Base-by-base conservation (phyloP, 2,888 invertebrate species). In the Encarsia formosa region DNA sequence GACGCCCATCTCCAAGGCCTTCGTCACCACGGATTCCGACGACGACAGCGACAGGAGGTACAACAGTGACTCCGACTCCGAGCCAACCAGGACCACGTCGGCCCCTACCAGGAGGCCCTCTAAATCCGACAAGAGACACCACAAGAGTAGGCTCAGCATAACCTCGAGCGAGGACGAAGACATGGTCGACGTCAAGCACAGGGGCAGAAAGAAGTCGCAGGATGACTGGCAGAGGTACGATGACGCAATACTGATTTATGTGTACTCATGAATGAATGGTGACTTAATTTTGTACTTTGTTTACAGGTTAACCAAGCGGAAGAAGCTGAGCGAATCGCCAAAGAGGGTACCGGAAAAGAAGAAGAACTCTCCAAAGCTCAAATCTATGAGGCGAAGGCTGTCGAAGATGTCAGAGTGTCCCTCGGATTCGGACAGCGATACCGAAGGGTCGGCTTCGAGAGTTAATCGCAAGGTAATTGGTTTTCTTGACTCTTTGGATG, bases 1-100 rank as follows among this genome's bases (percentile, higher is more conserved):
- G 75, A 71, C 66, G 69, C 73, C 65, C 67, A 70, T 73, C 69
- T 76, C 75, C 44, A 67, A 68, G 43, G 68, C 71, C 22, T 75
- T 73, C 34, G 66, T 69, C 20, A 66, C 68, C 24, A 68, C 70
- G 11, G 71, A 50, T 37, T 42, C 52, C 22, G 45, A 35, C 24
- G 75, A 77, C 57, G 75, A 76, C 26, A 72, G 72, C 16, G 69
- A 74, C 53, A 68, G 68, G 34, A 61, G 9, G 3, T 5, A 4
- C 20, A 67, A 71, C 11, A 74, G 75, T 52, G 77, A 77, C 35
- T 74, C 75, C 2, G 76, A 76, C 38, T 47, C 46, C 9, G 56
- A 53, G 26, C 41, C 52, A 3, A 22, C 18, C 37, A 19, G 37
- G 15, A 4, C 16, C 16, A 31, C 46, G 8, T 13, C 39, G n/a